Conservation (phyloP, 2,888 invertebrate genomes). For the Apodemia duryi region DNA sequence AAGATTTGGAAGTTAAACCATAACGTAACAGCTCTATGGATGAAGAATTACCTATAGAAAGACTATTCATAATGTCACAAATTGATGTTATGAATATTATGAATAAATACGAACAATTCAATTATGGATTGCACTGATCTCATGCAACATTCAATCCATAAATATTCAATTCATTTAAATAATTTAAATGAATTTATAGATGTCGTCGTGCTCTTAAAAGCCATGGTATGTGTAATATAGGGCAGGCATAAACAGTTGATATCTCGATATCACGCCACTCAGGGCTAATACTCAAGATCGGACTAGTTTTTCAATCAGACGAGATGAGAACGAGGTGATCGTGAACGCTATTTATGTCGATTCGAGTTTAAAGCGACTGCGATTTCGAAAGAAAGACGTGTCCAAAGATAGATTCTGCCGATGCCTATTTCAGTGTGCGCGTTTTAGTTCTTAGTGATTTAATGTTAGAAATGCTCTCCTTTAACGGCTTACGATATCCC, state of each 20-base stretch:
- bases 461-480: neutral
- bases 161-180: neutral
- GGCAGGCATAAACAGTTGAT: slow-evolving; percentile 51
- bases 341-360: slow-evolving; percentile 36
- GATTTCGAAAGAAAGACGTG: slow-evolving; percentile 18
- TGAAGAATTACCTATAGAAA: no score
- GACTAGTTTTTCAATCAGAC: slow-evolving; percentile 65
- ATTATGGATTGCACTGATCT: neutral
- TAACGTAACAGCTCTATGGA: no score
- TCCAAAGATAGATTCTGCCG: slow-evolving; percentile 20
- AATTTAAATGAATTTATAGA: neutral
- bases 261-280: slow-evolving; percentile 25
- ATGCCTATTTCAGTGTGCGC: slow-evolving; percentile 1
- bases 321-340: slow-evolving; percentile 61
- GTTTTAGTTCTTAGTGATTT: neutral
- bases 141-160: neutral
- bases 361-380: slow-evolving; percentile 32
- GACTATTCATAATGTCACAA: no score
- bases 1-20: no score
- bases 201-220: slow-evolving; percentile 6
- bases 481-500: neutral
- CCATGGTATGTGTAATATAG: slow-evolving; percentile 45
- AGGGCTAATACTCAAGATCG: slow-evolving; percentile 46
- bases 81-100: no score
- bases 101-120: neutral